phyloP scores from a whole-genome alignment of 2,888 invertebrate species.

The Amiota communis region DNA sequence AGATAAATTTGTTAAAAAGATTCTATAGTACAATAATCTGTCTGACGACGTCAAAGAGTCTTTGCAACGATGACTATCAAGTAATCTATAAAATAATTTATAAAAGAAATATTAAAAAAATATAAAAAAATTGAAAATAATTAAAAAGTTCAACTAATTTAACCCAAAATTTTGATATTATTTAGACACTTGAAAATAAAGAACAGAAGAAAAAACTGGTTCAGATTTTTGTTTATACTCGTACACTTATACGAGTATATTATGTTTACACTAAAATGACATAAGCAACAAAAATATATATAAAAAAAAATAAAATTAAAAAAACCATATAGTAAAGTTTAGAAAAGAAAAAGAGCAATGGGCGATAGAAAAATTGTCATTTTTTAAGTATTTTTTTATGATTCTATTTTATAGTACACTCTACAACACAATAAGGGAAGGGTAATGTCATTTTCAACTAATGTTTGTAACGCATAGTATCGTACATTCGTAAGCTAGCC shows the following conservation, averaged over 20 bases:
- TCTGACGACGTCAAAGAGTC: background rate
- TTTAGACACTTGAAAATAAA: conserved; percentile 17
- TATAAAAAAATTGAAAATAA: conserved; percentile 50
- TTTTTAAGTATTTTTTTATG: conserved; percentile 5
- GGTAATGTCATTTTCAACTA: no score
- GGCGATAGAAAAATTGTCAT: background rate
- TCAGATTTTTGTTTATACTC: background rate
- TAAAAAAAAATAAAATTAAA: conserved; percentile 6
- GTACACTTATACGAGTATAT: background rate
- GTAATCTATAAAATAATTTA: background rate
- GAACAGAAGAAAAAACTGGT: conserved; percentile 49
- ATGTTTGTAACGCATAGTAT: conserved; percentile 1
- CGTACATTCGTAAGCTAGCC: no score
- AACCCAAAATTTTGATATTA: conserved; percentile 38
- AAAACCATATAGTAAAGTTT: background rate
- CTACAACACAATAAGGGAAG: no score
- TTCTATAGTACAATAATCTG: conserved; percentile 1
- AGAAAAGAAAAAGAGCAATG: background rate
- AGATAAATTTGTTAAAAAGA: no score
- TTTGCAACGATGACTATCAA: background rate
- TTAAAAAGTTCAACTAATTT: conserved; percentile 61
- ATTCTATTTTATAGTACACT: no score
- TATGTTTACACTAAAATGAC: conserved; percentile 47
- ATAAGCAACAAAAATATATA: conserved; percentile 49
- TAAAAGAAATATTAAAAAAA: conserved; percentile 57